These are phyloP conservation scores for Heliothis peltigera DNA, from an alignment of 2,888 invertebrate species.

Conservation along the genomic window DNA sequence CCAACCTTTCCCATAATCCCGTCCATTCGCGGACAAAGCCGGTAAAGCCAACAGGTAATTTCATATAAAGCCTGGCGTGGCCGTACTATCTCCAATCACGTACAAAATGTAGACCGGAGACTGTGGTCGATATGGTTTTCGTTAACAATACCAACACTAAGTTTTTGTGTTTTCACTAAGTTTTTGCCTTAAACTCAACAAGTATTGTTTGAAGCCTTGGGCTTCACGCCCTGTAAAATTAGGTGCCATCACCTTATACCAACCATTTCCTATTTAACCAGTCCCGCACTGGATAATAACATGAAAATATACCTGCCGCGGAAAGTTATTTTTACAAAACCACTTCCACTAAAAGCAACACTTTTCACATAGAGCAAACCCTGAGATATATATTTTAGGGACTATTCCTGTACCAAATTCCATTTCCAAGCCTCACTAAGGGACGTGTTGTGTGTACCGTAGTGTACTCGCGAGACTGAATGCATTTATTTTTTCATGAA, in stretches of 20 bases:
- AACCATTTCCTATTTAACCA: not conserved
- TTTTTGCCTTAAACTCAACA: not conserved
- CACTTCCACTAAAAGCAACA: not conserved
- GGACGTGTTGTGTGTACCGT: slow-evolving; percentile 13
- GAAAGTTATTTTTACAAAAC: not conserved
- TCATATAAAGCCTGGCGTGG: slow-evolving; percentile 47
- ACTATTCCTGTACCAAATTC: slow-evolving; percentile 13
- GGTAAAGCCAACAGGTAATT: slow-evolving; percentile 55
- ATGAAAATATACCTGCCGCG: not conserved
- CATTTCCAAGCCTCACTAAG: not conserved
- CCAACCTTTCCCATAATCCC: slow-evolving; percentile 20
- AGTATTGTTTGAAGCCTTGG: not conserved
- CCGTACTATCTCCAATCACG: slow-evolving; percentile 68
- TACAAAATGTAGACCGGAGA: slow-evolving; percentile 68
- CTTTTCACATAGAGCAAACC: slow-evolving; percentile 21
- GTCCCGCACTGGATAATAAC: not conserved
- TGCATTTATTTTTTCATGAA: slow-evolving; percentile 51
- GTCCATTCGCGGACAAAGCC: slow-evolving; percentile 31
- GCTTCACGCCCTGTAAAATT: too few species aligned
- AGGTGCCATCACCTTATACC: not conserved
- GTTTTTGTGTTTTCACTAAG: not conserved
- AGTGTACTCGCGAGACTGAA: slow-evolving; percentile 10
- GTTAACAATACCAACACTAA: slow-evolving; percentile 17
- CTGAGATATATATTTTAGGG: not conserved
- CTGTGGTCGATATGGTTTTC: slow-evolving; percentile 72